These are phyloP conservation scores for Propithecus perrieri DNA, from an alignment of 2,797 vertebrate genomes.

Conservation along the genomic window DNA sequence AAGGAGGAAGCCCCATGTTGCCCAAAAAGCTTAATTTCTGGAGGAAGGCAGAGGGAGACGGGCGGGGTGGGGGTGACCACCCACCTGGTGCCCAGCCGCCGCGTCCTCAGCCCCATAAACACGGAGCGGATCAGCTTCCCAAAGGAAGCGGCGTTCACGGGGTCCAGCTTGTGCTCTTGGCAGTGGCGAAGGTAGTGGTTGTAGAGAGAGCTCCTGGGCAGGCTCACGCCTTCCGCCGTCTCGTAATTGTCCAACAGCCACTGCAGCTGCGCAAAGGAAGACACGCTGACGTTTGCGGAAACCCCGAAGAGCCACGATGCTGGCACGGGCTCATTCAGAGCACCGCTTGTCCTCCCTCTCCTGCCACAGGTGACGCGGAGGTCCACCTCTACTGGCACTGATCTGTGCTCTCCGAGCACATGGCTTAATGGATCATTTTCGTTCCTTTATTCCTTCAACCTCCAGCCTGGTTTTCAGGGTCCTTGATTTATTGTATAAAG, in stretches of 20 bases:
- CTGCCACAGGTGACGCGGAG: neutral
- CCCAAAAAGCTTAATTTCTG: neutral
- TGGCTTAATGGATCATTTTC: neutral
- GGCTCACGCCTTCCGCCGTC: slow-evolving; percentile 96
- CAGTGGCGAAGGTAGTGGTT: slow-evolving; percentile 98
- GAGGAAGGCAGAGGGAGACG: neutral
- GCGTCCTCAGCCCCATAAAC: slow-evolving; percentile 97
- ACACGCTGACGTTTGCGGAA: neutral
- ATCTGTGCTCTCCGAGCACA: neutral
- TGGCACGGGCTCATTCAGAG: rapidly evolving
- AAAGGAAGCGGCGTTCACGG: slow-evolving; percentile 97
- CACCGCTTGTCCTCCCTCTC: neutral
- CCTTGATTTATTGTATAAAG: neutral
- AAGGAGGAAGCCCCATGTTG: neutral
- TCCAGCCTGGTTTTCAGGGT: neutral
- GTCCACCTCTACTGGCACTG: neutral
- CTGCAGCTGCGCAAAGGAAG: slow-evolving; percentile 89
- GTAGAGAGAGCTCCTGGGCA: slow-evolving; percentile 96
- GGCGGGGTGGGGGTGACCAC: neutral
- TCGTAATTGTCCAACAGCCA: slow-evolving; percentile 99
- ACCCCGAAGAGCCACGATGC: rapidly evolving
- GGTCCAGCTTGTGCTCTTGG: slow-evolving; percentile 98
- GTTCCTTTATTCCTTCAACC: neutral
- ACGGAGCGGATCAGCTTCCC: slow-evolving; percentile 98
- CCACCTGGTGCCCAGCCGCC: slow-evolving; percentile 96